These are phyloP conservation scores for Drosophila pectinifera DNA, from an alignment of 1,140 invertebrate genomes.

Conservation along the genomic window DNA sequence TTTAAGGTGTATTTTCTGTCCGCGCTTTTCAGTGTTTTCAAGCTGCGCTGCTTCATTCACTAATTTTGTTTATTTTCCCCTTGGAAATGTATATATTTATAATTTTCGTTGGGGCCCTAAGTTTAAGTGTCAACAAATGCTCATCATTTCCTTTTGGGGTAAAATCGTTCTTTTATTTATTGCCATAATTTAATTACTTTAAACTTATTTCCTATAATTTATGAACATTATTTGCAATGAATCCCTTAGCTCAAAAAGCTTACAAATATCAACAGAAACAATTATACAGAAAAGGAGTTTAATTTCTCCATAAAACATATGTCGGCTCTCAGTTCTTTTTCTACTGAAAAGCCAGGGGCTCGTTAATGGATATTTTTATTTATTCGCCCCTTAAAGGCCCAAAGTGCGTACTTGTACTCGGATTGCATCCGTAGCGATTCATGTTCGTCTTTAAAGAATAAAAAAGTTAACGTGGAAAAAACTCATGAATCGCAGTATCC, in stretches of 20 bases:
- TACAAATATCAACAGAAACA: not conserved
- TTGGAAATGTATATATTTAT: not conserved
- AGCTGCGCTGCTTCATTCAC: not conserved
- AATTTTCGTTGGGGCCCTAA: not conserved
- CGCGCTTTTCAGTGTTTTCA: not conserved
- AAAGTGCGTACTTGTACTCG: constrained; percentile 12
- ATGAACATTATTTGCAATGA: not conserved
- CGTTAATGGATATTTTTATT: not conserved
- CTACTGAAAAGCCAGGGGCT: not conserved
- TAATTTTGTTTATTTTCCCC: not conserved
- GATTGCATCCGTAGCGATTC: constrained; percentile 10
- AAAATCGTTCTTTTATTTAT: too few species aligned
- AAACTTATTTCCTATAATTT: not conserved
- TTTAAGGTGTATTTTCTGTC: constrained; percentile 4
- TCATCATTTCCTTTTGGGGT: too few species aligned
- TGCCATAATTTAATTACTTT: too few species aligned
- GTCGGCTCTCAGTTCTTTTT: not conserved
- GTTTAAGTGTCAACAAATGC: not conserved
- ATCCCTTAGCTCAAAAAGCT: too few species aligned
- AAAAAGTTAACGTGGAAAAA: constrained; percentile 19
- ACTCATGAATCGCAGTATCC: constrained; percentile 23
- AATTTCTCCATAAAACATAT: not conserved
- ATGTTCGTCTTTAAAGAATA: constrained; percentile 12
- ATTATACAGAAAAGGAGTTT: not conserved
- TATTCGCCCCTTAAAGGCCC: not conserved